Conservation (phyloP, 2,113 vertebrate genomes). For the Rhinolophus sinicus region DNA sequence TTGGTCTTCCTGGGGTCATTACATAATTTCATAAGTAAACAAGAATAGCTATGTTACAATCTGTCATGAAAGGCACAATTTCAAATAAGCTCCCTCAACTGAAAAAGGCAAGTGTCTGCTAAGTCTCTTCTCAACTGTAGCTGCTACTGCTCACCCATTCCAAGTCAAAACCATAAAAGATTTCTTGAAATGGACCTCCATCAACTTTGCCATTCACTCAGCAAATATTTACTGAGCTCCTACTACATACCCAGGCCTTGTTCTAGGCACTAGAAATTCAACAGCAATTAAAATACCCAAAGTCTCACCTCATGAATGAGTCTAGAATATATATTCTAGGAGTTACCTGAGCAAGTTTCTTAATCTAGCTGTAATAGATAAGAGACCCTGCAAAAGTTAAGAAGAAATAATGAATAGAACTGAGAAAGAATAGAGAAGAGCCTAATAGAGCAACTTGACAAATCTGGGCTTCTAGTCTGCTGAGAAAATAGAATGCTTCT, state of each 20-base stretch:
- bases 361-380: not conserved
- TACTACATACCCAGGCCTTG: not conserved
- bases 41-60: not conserved
- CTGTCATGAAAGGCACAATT: slow-evolving; percentile 11
- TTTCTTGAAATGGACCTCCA: not conserved
- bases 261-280: not conserved
- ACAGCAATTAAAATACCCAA: slow-evolving; percentile 18
- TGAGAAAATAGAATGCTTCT: not conserved
- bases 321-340: not conserved
- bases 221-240: not conserved
- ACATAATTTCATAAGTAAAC: not conserved
- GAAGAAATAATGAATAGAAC: slow-evolving; percentile 19
- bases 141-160: not conserved
- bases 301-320: not conserved
- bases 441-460: not conserved
- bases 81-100: not conserved
- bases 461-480: not conserved
- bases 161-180: not conserved
- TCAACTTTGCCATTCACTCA: slow-evolving; percentile 10
- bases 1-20: not conserved
- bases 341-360: not conserved
- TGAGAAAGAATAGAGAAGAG: not conserved
- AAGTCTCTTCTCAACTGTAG: not conserved
- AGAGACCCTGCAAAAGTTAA: not conserved
- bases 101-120: not conserved